A percentile compares a stretch with the other conserved stretches of the same genome.
phyloP scores from a whole-genome alignment of 1,140 invertebrate genomes.

The Nylanderia fulva region DNA sequence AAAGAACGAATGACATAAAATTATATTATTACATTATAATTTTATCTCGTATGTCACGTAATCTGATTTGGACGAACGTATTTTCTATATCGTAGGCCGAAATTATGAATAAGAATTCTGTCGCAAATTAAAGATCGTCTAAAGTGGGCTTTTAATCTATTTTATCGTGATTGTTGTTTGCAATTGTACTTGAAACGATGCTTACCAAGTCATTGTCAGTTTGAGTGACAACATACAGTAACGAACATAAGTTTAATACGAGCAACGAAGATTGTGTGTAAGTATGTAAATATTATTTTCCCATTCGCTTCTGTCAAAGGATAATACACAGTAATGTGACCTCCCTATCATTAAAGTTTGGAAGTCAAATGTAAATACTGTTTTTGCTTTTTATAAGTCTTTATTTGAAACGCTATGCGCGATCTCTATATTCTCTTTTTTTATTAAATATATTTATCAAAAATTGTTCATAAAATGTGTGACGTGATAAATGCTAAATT shows the following conservation, averaged over 20 bases:
- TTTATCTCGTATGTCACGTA: neutral
- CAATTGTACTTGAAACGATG: slow-evolving; percentile 53
- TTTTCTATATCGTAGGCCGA: neutral
- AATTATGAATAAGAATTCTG: slow-evolving; percentile 29
- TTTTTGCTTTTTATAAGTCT: neutral
- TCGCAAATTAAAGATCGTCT: slow-evolving; percentile 28
- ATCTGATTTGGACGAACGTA: neutral
- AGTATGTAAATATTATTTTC: slow-evolving; percentile 42
- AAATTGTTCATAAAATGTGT: neutral
- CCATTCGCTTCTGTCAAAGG: neutral
- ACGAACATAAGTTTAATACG: slow-evolving; percentile 29
- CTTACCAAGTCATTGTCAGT: slow-evolving; percentile 38
- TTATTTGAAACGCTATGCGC: neutral
- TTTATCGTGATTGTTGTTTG: slow-evolving; percentile 46
- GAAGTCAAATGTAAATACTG: slow-evolving; percentile 2
- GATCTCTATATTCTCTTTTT: neutral
- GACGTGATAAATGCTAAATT: neutral
- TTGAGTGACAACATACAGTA: slow-evolving; percentile 31
- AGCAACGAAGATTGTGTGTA: neutral
- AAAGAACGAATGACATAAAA: neutral
- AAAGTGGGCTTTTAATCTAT: slow-evolving; percentile 31
- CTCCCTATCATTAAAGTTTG: neutral
- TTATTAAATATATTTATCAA: neutral
- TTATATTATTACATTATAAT: slow-evolving; percentile 4
- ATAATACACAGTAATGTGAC: neutral